A percentile compares a stretch with the other conserved stretches of the same genome.
Conservation (phyloP, 2,113 vertebrate species). For the Pleuronectes platessa region DNA sequence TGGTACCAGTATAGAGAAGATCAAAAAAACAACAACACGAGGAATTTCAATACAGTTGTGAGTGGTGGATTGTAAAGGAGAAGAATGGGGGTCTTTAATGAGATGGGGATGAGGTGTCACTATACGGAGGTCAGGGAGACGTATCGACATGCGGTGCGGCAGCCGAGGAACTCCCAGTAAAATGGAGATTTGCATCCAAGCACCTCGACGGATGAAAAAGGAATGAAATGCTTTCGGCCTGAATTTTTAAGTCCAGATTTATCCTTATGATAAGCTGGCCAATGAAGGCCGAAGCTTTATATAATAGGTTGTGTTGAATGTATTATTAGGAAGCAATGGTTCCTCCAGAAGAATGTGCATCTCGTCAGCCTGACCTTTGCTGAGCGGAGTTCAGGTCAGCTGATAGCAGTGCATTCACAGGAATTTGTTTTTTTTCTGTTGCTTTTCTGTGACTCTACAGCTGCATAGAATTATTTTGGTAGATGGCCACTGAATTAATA, state of each 20-base stretch:
- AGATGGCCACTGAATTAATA: slow-evolving; percentile 17
- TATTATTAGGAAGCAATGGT: slow-evolving; percentile 7
- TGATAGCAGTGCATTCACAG: slow-evolving; percentile 14
- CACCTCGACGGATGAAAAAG: no score
- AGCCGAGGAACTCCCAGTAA: slow-evolving; percentile 18
- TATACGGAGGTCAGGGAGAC: slow-evolving; percentile 36
- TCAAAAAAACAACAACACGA: background rate
- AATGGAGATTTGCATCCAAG: slow-evolving; percentile 12
- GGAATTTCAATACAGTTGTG: background rate
- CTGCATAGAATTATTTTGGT: slow-evolving; percentile 16
- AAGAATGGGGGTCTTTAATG: slow-evolving; percentile 41
- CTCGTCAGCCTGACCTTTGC: slow-evolving; percentile 59
- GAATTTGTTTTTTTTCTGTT: slow-evolving; percentile 30
- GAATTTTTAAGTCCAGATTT: slow-evolving; percentile 27
- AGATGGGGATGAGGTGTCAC: slow-evolving; percentile 38
- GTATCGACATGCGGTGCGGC: slow-evolving; percentile 31
- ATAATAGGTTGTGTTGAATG: slow-evolving; percentile 15
- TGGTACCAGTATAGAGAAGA: background rate
- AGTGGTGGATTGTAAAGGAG: slow-evolving; percentile 32
- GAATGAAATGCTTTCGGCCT: slow-evolving; percentile 7
- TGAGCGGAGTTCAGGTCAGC: slow-evolving; percentile 30
- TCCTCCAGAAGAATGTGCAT: slow-evolving; percentile 32
- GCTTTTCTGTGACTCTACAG: background rate
- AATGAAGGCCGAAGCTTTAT: slow-evolving; percentile 10
- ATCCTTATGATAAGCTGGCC: slow-evolving; percentile 6